Percentiles rank a stretch among this genome's conserved stretches.
Evolutionary conservation across 2,113 vertebrate genomes (phyloP).

Genomic region (Melanerpes aurifrons): DNA sequence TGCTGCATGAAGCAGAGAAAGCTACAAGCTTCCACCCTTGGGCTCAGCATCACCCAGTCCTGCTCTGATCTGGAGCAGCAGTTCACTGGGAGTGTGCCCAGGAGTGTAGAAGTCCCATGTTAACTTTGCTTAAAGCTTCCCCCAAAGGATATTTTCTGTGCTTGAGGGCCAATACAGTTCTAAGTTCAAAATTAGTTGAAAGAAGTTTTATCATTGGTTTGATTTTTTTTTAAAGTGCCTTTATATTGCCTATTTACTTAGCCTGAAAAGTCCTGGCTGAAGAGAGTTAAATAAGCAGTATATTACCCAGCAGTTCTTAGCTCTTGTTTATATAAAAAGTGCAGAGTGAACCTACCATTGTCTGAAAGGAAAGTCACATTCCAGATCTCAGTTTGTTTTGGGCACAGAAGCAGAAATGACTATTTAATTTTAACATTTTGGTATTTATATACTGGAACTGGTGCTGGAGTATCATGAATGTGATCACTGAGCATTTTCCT

Average conservation of each 20-base stretch:
- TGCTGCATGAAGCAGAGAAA: accelerated
- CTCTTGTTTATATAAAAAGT: constrained; percentile 41
- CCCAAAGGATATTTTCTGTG: background rate
- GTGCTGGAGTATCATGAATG: background rate
- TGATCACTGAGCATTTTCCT: constrained; percentile 1
- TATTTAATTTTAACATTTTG: constrained; percentile 24
- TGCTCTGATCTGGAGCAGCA: background rate
- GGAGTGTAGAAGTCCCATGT: background rate
- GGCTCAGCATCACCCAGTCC: background rate
- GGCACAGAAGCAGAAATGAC: constrained; percentile 3
- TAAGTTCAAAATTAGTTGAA: constrained; percentile 19
- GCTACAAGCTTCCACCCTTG: background rate
- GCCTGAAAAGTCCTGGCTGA: constrained; percentile 24
- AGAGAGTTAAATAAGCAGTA: constrained; percentile 49
- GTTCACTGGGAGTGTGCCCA: background rate
- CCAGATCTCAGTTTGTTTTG: constrained; percentile 65
- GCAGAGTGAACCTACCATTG: background rate
- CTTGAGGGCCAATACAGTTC: background rate
- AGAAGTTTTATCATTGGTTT: background rate
- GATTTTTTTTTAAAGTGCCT: background rate
- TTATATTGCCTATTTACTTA: constrained; percentile 50
- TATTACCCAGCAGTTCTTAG: constrained; percentile 27
- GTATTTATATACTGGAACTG: background rate
- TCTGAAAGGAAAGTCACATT: constrained; percentile 40
- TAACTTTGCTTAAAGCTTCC: background rate